phyloP scores from a whole-genome alignment of 2,797 vertebrate species.

The Xenops minutus region DNA sequence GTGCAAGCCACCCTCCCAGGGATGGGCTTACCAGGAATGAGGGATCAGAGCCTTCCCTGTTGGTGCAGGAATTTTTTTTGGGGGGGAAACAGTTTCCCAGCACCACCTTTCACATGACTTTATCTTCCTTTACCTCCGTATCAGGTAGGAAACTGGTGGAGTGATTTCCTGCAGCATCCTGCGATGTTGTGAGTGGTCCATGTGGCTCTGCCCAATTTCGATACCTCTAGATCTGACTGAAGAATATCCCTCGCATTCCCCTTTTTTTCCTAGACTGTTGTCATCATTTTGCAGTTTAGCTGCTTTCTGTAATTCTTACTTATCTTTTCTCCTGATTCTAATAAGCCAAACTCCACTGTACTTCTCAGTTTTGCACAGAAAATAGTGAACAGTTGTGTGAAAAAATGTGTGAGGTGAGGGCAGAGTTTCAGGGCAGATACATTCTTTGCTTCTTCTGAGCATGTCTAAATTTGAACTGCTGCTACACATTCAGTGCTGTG shows the following conservation, averaged over 20 bases:
- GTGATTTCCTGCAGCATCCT: background rate
- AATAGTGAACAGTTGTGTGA: background rate
- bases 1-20: background rate
- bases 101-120: background rate
- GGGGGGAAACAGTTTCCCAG: background rate
- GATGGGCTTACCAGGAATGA: background rate
- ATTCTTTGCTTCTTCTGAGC: background rate
- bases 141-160: background rate
- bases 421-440: background rate
- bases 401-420: background rate
- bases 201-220: background rate
- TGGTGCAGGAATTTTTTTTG: background rate
- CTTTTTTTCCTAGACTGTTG: background rate
- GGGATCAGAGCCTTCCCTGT: background rate
- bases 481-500: background rate
- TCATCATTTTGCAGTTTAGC: background rate
- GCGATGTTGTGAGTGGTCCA: background rate
- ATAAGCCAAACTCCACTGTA: background rate
- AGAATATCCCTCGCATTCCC: background rate
- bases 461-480: background rate
- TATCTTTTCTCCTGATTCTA: background rate
- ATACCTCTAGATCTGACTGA: background rate
- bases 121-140: background rate
- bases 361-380: background rate
- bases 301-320: background rate